These are phyloP conservation scores for Seriola aureovittata DNA, from an alignment of 2,113 vertebrate species.

Conservation along the genomic window DNA sequence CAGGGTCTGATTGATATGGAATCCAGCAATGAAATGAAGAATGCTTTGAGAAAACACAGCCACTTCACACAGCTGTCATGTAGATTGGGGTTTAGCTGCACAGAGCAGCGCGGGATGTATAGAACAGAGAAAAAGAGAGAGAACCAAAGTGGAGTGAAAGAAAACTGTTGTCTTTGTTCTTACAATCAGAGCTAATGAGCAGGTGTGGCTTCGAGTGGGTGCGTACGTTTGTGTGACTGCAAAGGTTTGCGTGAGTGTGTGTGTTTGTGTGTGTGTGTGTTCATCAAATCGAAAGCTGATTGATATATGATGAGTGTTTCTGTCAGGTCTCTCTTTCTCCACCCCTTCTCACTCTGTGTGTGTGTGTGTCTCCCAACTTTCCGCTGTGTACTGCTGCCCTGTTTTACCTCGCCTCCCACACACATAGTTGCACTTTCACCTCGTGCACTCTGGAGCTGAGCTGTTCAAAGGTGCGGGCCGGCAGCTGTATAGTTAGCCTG, in stretches of 20 bases:
- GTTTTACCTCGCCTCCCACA: conserved; percentile 1
- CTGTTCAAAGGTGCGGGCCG: conserved; percentile 39
- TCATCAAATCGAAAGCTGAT: conserved; percentile 19
- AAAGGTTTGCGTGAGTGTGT: too few relatives aligned
- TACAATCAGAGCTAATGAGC: conserved; percentile 70
- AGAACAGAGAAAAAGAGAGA: conserved; percentile 32
- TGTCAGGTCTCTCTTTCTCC: not conserved
- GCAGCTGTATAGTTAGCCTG: conserved; percentile 59
- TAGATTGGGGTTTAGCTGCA: conserved; percentile 44
- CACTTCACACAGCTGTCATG: conserved; percentile 50
- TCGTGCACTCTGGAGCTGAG: conserved; percentile 39
- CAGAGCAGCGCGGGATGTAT: conserved; percentile 19
- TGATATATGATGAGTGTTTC: conserved; percentile 39
- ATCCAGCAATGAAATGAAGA: conserved; percentile 48
- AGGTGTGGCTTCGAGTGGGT: conserved; percentile 38
- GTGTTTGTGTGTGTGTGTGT: conserved; percentile 20
- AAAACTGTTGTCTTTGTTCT: conserved; percentile 44
- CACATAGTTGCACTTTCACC: conserved; percentile 32
- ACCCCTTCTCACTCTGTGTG: not conserved
- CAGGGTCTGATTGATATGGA: conserved; percentile 48
- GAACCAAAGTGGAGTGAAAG: conserved; percentile 32
- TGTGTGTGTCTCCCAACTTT: not conserved
- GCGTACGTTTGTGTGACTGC: not conserved
- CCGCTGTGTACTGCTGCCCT: conserved; percentile 4
- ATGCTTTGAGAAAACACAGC: conserved; percentile 57